Percentiles rank a stretch among this genome's conserved stretches.
Conservation (phyloP, 2,797 vertebrate species). For the Sebastes cheni region DNA sequence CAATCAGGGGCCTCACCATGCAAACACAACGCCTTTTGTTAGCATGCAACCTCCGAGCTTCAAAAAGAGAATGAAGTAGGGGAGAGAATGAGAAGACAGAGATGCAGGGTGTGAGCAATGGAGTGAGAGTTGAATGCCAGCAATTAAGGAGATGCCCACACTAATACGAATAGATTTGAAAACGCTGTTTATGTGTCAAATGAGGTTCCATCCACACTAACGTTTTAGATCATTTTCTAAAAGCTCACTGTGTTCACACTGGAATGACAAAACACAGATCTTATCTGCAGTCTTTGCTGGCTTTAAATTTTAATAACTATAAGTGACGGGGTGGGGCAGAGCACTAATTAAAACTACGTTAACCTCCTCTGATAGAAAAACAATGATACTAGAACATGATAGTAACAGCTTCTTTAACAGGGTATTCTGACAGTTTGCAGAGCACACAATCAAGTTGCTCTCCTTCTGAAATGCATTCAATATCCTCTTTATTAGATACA, state of each 20-base stretch:
- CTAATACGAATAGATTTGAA: constrained; percentile 35
- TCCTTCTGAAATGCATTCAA: constrained; percentile 47
- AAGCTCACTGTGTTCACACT: background rate
- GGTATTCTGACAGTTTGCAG: constrained; percentile 11
- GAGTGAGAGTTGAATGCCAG: constrained; percentile 58
- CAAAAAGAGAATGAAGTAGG: constrained; percentile 71
- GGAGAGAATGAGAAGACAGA: constrained; percentile 62
- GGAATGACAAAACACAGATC: background rate
- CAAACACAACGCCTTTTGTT: constrained; percentile 85
- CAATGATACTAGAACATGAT: background rate
- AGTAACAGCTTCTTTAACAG: background rate
- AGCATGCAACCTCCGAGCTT: constrained; percentile 67
- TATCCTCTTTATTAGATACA: constrained; percentile 64
- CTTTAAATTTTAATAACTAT: background rate
- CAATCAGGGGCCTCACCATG: constrained; percentile 81
- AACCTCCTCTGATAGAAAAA: constrained; percentile 2
- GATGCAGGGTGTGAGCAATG: constrained; percentile 55
- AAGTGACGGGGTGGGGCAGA: background rate
- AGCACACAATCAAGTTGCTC: constrained; percentile 27
- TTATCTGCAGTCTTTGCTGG: background rate
- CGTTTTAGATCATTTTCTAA: constrained; percentile 25
- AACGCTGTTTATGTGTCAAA: constrained; percentile 45
- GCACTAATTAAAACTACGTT: background rate
- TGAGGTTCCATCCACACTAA: constrained; percentile 7
- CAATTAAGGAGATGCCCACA: constrained; percentile 71